Base-by-base conservation (phyloP, 2,797 vertebrate genomes). In the Chiroxiphia lanceolata region DNA sequence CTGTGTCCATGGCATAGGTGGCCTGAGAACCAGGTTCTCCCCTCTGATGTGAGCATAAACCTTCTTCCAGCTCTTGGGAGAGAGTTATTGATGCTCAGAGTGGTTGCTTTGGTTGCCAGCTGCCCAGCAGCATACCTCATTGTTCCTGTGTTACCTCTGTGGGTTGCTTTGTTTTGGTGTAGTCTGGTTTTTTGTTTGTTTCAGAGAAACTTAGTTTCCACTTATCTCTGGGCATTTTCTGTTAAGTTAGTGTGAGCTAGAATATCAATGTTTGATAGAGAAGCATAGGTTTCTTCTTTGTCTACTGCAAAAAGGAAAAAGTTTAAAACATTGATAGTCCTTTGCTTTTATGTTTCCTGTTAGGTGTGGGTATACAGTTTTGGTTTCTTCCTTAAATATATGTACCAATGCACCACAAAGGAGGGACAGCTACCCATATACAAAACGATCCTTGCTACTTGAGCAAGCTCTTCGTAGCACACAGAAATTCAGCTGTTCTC, bases 401-500 rank as follows among this genome's bases (percentile, higher is more conserved):
- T 9, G 16, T 48, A 42, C 18, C n/a, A 82, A 21, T 21, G n/a
- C 27, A 33, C n/a, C 11, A 48, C 33, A 84, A 87, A 81, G 26
- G 40, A 76, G 51, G 38, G 36, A 42, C 76, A 94, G 79, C 48
- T 36, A 19, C 34, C 26, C 51, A 21, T 26, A 26, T 19, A 45
- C 45, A 85, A 75, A 91, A 60, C 16, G 6, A 14, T 77, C 71
- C 60, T 87, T 71, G 27, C 45, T 71, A 36, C 75, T 95, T 61
- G 20, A 84, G 68, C 61, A 84, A 88, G 77, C 87, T 92, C 80
- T 90, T 93, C 65, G 45, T 27, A 74, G 82, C 76, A 90, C 75
- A 65, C 59, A 91, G 93, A 95, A 95, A 96, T 76, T 97, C 96
- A 97, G 96, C 96, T 97, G 96, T 89, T 96, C 95, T 96, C 94